Evolutionary conservation across 2,888 invertebrate genomes (phyloP).

Genomic region (Leptinotarsa peninsularis): DNA sequence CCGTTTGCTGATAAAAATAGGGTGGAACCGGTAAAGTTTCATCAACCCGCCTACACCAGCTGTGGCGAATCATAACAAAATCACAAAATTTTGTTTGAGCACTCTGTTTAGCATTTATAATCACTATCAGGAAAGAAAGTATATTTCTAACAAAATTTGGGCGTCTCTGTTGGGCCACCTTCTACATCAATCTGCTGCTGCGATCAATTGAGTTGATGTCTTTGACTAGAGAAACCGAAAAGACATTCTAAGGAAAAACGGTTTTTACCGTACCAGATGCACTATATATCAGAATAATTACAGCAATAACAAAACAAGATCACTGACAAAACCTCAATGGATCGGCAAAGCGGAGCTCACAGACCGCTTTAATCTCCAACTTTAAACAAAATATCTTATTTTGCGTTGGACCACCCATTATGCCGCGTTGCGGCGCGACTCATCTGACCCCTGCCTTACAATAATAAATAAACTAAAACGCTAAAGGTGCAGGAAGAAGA

Average conservation of each 20-base stretch:
- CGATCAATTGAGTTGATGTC: no score
- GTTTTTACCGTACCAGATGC: not conserved
- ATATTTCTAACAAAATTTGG: no score
- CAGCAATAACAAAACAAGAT: conserved; percentile 21
- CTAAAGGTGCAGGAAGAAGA: conserved; percentile 22
- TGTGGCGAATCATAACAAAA: no score
- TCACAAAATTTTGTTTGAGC: no score
- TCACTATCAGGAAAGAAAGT: no score
- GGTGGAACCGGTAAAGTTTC: no score
- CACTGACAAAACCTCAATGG: conserved; percentile 20
- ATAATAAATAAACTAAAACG: conserved; percentile 26
- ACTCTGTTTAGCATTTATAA: no score
- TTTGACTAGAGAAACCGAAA: no score
- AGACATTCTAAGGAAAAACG: not conserved
- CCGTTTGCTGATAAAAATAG: no score
- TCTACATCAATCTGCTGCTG: no score
- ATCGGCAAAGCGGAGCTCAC: conserved; percentile 17
- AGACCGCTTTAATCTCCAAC: conserved; percentile 44
- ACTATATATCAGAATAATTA: conserved; percentile 1
- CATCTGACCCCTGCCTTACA: conserved; percentile 26
- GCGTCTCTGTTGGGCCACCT: no score
- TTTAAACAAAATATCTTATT: conserved; percentile 51
- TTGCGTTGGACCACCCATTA: conserved; percentile 49
- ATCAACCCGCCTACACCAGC: no score
- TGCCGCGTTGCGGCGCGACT: conserved; percentile 19